Conservation (phyloP, 2,113 vertebrate genomes). For the Capreolus pygargus region DNA sequence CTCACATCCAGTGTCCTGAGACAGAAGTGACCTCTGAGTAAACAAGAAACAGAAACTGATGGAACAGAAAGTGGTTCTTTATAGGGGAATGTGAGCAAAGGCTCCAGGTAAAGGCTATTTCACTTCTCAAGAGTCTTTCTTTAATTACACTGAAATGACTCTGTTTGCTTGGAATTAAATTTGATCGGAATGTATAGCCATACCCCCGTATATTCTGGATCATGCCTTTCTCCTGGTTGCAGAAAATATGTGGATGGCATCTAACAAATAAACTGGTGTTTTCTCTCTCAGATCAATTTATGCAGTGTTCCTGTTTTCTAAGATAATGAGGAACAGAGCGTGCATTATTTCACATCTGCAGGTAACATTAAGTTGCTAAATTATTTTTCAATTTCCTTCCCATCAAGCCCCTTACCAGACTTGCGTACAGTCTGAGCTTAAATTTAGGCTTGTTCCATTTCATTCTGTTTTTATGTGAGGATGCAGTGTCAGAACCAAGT, state of each 20-base stretch:
- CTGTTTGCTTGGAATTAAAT: neutral
- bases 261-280: neutral
- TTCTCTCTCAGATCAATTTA: neutral
- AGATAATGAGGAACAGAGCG: neutral
- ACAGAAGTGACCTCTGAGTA: neutral
- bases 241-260: neutral
- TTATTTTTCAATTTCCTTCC: neutral
- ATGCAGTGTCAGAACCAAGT: neutral
- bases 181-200: neutral
- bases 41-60: neutral
- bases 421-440: neutral
- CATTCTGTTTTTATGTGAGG: neutral
- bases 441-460: neutral
- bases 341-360: neutral
- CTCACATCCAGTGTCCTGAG: neutral
- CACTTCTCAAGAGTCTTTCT: neutral
- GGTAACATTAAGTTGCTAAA: neutral
- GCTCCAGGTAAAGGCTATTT: neutral
- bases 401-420: neutral
- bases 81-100: neutral
- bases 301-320: neutral
- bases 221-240: neutral
- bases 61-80: neutral
- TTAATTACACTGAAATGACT: neutral
- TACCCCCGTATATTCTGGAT: neutral